A percentile compares a stretch with the other conserved stretches of the same genome.
phyloP scores from a whole-genome alignment of 1,140 invertebrate genomes.

The Drosophila truncata region DNA sequence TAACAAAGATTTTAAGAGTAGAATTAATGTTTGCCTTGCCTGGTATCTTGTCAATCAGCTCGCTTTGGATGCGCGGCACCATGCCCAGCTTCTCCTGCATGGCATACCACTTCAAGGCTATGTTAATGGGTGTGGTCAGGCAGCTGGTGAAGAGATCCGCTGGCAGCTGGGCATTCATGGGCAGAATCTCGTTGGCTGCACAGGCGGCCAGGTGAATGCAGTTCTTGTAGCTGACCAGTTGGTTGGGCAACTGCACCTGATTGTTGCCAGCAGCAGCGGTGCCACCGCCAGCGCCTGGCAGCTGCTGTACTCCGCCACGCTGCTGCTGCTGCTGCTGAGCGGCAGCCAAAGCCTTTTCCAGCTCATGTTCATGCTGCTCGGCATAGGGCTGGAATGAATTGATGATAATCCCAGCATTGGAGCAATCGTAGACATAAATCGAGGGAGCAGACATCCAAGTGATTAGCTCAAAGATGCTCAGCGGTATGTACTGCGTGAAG shows the following conservation, averaged over 20 bases:
- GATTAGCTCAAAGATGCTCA: conserved; percentile 99
- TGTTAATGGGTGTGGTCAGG: conserved; percentile 99
- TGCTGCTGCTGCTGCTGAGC: too few species aligned
- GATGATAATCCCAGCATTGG: conserved; percentile 98
- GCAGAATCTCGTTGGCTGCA: conserved; percentile 95
- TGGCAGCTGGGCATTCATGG: conserved; percentile 99
- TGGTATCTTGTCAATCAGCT: conserved; percentile 97
- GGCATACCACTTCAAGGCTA: conserved; percentile 97
- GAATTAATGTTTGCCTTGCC: conserved; percentile 1
- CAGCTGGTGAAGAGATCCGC: conserved; percentile 99
- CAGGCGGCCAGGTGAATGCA: conserved; percentile 99
- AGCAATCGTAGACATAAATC: conserved; percentile 99
- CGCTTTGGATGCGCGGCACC: conserved; percentile 92
- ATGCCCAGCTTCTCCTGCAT: conserved; percentile 92
- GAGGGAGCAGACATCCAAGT: conserved; percentile 99
- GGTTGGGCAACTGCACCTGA: conserved; percentile 32
- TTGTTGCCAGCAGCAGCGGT: too few species aligned
- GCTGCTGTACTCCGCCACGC: conserved; percentile 15
- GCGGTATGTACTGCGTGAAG: conserved; percentile 99
- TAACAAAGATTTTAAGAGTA: background rate
- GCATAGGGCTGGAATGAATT: conserved; percentile 97
- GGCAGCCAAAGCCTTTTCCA: conserved; percentile 87
- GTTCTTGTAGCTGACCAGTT: conserved; percentile 89
- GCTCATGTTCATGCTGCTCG: conserved; percentile 95
- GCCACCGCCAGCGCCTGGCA: background rate